phyloP scores from a whole-genome alignment of 2,797 vertebrate genomes.

The Xenopus petersii region DNA sequence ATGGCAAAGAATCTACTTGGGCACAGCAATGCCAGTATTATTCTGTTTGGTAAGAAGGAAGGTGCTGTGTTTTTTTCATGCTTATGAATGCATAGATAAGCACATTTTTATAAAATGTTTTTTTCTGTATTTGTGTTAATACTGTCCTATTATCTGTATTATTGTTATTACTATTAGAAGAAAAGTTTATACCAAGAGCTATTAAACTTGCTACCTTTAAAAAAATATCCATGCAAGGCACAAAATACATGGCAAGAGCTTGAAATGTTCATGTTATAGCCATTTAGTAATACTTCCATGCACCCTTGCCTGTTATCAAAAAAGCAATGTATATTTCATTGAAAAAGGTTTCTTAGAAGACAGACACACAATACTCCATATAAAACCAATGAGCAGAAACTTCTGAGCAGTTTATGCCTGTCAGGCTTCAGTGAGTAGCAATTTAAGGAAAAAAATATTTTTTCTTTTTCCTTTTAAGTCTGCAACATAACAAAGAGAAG shows the following conservation, averaged over 20 bases:
- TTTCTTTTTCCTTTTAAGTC: too few relatives aligned
- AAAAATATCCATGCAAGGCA: too few relatives aligned
- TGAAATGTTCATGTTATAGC: neutral
- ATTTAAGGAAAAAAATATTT: slow-evolving; percentile 15
- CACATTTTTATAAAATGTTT: neutral
- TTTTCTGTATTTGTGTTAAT: too few relatives aligned
- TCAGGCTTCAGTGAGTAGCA: slow-evolving; percentile 22
- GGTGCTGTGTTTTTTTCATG: neutral
- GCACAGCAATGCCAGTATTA: slow-evolving; percentile 94
- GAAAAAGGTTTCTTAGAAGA: neutral
- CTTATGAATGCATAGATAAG: neutral
- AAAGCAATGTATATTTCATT: neutral
- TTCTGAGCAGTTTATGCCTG: neutral
- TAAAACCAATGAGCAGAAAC: neutral
- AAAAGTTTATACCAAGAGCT: too few relatives aligned
- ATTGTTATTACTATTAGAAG: too few relatives aligned
- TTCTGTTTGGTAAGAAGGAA: slow-evolving; percentile 82
- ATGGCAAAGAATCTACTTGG: slow-evolving; percentile 92
- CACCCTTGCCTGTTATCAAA: neutral
- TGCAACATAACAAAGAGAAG: too few relatives aligned
- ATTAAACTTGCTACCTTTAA: too few relatives aligned
- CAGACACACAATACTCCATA: neutral
- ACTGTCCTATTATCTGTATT: too few relatives aligned
- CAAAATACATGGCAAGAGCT: too few relatives aligned
- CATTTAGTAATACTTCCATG: neutral